Evolutionary conservation across 2,888 invertebrate genomes (phyloP), one percentile per base, ranked within the genome.

Genomic region (Callyntrura guangdongensis): DNA sequence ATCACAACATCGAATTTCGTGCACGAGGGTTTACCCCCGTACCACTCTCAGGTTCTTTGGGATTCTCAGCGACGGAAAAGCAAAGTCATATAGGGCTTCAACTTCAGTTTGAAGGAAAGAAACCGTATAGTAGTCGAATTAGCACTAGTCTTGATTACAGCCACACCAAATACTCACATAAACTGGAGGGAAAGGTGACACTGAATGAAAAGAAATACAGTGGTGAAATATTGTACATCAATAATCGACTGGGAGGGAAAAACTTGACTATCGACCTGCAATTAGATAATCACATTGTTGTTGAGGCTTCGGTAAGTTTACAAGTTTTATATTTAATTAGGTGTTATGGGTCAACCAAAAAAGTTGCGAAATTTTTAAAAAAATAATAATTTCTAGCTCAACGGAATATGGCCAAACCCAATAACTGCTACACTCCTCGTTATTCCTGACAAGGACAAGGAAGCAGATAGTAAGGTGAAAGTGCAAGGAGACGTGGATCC

Each of bases 241-340:
- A 77, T 1, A 89, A 85, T 9, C 91, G 89, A 67, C 25, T 27
- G 8, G 93, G 93, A 17, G 92, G 89, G 11, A 91, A 84, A 22
- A 84, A 91, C 59, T 47, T 93, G 5, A 89, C 91, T 20, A 17
- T 94, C 14, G 94, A 94, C 84, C 85, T 94, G 36, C 92, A 94
- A 45, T 86, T 94, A 8, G 92, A 92, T 12, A 93, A 93, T 47
- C 93, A 94, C 22, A 93, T 94, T 36, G 86, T 91, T 17, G 53
- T 94, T 9, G 94, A 94, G 79, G 93, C 94, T 8, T 93, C 93
- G 92, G 94, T 94, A 84, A 91, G 67, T 74, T n/a, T n/a, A 36
- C 3, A 36, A 4, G 36, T 36, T 6, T 36, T 36, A 36, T 36
- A 36, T 2, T 36, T 47, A 56, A 53, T 45, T 81, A 36, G 72